Evolutionary conservation across 1,140 invertebrate genomes (phyloP).

Genomic region (Heliconius himera): DNA sequence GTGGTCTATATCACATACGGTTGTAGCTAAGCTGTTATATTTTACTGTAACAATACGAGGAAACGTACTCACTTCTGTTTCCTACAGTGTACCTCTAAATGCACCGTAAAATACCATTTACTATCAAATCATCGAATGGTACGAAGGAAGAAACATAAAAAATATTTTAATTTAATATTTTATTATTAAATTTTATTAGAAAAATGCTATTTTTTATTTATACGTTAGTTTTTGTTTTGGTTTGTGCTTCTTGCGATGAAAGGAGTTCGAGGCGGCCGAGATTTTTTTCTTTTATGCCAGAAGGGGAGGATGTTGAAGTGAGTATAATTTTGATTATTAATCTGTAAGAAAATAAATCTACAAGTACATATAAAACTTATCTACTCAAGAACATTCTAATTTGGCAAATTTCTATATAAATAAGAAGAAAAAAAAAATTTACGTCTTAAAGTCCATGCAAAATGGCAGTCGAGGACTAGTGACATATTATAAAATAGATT

Average conservation of each 20-base stretch:
- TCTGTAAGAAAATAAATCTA: no score
- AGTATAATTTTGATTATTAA: conserved; percentile 37
- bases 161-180: neutral
- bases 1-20: neutral
- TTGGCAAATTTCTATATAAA: no score
- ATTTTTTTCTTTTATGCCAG: conserved; percentile 61
- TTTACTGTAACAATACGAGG: conserved; percentile 66
- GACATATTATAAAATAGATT: no score
- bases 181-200: neutral
- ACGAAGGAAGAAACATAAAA: conserved; percentile 34
- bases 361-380: no score
- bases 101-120: conserved; percentile 45
- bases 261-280: conserved; percentile 49
- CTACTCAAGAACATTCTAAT: no score
- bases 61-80: conserved; percentile 53
- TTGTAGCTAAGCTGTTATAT: conserved; percentile 1
- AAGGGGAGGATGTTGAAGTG: conserved; percentile 62
- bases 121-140: conserved; percentile 46
- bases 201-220: neutral
- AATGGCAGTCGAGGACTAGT: no score
- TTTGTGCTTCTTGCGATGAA: conserved; percentile 38
- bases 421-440: no score
- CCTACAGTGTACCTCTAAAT: conserved; percentile 54
- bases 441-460: no score
- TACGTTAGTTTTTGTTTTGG: conserved; percentile 14